phyloP scores from a whole-genome alignment of 1,140 invertebrate species.

The Cyclargus thomasi region DNA sequence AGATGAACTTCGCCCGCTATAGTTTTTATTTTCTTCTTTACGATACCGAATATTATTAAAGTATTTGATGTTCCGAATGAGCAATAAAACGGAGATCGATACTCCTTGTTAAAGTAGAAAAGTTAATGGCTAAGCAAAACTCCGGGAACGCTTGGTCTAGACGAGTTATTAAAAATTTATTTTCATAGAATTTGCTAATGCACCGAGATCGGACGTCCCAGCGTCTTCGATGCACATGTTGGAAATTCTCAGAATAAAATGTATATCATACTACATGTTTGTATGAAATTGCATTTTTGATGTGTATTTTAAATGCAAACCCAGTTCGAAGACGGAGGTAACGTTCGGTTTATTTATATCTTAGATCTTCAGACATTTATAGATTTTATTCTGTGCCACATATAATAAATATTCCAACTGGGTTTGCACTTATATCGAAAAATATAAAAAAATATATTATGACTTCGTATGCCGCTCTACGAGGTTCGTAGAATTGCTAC shows the following conservation, averaged over 20 bases:
- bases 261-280: constrained; percentile 6
- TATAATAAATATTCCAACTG: too few species aligned
- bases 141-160: constrained; percentile 61
- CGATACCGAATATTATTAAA: constrained; percentile 58
- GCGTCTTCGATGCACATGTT: constrained; percentile 17
- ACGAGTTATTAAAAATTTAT: constrained; percentile 69
- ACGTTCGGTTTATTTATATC: background rate
- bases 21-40: constrained; percentile 60
- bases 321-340: background rate
- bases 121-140: constrained; percentile 54
- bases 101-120: constrained; percentile 50
- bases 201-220: constrained; percentile 37
- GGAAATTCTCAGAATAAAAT: constrained; percentile 16
- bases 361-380: background rate
- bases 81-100: constrained; percentile 60
- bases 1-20: constrained; percentile 58
- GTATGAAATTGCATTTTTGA: background rate
- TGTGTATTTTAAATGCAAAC: background rate
- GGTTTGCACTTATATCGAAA: too few species aligned
- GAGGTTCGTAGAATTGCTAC: too few species aligned
- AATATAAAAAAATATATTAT: too few species aligned
- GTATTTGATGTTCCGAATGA: constrained; percentile 46
- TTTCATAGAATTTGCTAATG: constrained; percentile 56
- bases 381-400: background rate
- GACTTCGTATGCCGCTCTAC: too few species aligned